phyloP scores from a whole-genome alignment of 2,113 vertebrate genomes.

The Rhinoptilus africanus region DNA sequence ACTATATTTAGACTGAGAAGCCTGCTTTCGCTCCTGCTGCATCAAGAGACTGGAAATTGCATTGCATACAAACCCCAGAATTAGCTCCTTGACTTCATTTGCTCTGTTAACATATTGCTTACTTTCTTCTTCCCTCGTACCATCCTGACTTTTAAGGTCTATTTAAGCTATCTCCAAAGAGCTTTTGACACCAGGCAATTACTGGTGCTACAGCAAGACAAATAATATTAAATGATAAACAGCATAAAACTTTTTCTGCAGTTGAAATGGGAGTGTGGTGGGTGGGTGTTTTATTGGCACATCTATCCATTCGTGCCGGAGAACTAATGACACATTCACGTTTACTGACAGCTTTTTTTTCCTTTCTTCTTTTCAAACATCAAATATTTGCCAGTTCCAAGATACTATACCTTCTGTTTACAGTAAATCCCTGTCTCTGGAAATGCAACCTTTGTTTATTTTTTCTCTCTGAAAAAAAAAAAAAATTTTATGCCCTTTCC shows the following conservation, averaged over 20 bases:
- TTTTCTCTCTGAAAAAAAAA: not conserved
- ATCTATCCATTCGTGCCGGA: not conserved
- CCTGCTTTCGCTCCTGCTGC: not conserved
- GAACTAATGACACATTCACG: not conserved
- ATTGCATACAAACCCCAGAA: not conserved
- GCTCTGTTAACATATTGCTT: not conserved
- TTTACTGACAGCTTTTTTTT: not conserved
- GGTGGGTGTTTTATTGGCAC: not conserved
- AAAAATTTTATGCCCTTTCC: not conserved
- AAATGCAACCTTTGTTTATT: not conserved
- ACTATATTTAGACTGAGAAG: not conserved
- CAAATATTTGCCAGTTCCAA: not conserved
- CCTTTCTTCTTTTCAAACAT: not conserved
- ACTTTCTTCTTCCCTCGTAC: not conserved
- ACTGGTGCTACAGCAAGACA: not conserved
- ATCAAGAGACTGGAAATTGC: not conserved
- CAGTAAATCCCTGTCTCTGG: not conserved
- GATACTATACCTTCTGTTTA: not conserved
- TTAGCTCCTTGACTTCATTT: not conserved
- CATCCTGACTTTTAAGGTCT: not conserved
- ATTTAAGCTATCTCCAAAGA: not conserved
- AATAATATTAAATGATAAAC: not conserved
- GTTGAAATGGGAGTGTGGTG: not conserved
- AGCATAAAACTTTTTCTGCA: not conserved
- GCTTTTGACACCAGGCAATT: not conserved